Percentiles rank a stretch among this genome's conserved stretches.
phyloP scores from a whole-genome alignment of 2,113 vertebrate species.

The Sporophila hypoxantha region DNA sequence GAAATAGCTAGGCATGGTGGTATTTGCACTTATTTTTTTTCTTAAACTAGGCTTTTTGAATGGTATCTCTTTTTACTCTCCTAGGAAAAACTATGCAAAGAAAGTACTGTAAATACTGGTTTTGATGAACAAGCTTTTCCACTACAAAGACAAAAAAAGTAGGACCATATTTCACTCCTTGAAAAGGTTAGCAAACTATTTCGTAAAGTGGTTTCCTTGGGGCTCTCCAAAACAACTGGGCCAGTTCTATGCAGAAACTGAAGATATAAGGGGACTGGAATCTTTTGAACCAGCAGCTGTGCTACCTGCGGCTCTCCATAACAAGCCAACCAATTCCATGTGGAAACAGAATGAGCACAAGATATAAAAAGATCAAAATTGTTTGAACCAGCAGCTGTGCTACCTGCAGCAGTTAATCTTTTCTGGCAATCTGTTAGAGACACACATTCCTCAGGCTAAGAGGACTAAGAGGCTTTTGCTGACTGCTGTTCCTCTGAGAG shows the following conservation, averaged over 20 bases:
- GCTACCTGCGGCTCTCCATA: slow-evolving; percentile 56
- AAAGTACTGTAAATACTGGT: slow-evolving; percentile 14
- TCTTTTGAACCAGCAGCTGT: slow-evolving; percentile 64
- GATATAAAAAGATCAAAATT: slow-evolving; percentile 70
- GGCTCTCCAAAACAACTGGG: slow-evolving; percentile 60
- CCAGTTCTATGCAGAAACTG: slow-evolving; percentile 52
- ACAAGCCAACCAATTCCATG: slow-evolving; percentile 59
- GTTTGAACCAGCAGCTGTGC: slow-evolving; percentile 68
- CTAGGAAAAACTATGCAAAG: slow-evolving; percentile 25
- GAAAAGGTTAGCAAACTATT: slow-evolving; percentile 68
- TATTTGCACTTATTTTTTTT: neutral
- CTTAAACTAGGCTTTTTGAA: neutral
- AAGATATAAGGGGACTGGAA: slow-evolving; percentile 28
- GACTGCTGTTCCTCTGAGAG: slow-evolving; percentile 67
- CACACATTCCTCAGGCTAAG: slow-evolving; percentile 58
- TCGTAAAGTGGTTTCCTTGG: slow-evolving; percentile 62
- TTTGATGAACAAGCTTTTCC: slow-evolving; percentile 51
- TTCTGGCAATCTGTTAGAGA: slow-evolving; percentile 67
- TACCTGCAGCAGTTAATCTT: slow-evolving; percentile 72
- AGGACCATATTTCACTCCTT: slow-evolving; percentile 58
- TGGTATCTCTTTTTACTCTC: neutral
- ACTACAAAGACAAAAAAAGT: slow-evolving; percentile 14
- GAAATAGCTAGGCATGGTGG: neutral
- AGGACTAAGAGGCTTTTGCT: slow-evolving; percentile 64
- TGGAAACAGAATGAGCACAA: slow-evolving; percentile 54